phyloP scores from a whole-genome alignment of 2,113 vertebrate species.

The Onychostruthus taczanowskii region DNA sequence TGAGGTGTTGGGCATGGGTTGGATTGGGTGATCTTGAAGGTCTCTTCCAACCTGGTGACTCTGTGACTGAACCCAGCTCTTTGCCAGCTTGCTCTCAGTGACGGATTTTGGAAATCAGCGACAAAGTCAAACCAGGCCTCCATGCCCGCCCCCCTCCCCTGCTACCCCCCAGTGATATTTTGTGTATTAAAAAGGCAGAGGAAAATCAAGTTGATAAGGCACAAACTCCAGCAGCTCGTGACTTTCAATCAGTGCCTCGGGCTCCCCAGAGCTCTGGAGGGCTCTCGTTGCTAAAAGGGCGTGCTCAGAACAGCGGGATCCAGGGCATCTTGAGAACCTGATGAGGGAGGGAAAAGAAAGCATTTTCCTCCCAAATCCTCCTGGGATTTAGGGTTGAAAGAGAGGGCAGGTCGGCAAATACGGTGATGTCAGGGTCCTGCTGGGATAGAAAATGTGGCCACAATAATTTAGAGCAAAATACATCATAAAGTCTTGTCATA shows the following conservation, averaged over 20 bases:
- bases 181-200: not conserved
- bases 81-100: not conserved
- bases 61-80: not conserved
- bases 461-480: not conserved
- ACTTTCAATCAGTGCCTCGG: slow-evolving; percentile 25
- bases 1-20: not conserved
- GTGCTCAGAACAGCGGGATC: slow-evolving; percentile 27
- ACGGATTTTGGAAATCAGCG: not conserved
- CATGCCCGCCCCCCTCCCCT: not conserved
- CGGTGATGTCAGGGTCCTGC: not conserved
- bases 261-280: slow-evolving; percentile 35
- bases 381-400: slow-evolving; percentile 14
- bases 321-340: slow-evolving; percentile 10
- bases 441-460: not conserved
- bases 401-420: not conserved
- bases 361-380: slow-evolving; percentile 6
- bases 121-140: not conserved
- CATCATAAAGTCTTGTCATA: not conserved
- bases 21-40: not conserved
- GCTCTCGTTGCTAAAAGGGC: not conserved
- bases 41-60: not conserved
- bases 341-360: not conserved
- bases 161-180: not conserved
- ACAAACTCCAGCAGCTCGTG: slow-evolving; percentile 17
- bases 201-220: slow-evolving; percentile 36